Evolutionary conservation across 2,113 vertebrate species (phyloP), one percentile per base, ranked within the genome.

Genomic region (Lethenteron reissneri): DNA sequence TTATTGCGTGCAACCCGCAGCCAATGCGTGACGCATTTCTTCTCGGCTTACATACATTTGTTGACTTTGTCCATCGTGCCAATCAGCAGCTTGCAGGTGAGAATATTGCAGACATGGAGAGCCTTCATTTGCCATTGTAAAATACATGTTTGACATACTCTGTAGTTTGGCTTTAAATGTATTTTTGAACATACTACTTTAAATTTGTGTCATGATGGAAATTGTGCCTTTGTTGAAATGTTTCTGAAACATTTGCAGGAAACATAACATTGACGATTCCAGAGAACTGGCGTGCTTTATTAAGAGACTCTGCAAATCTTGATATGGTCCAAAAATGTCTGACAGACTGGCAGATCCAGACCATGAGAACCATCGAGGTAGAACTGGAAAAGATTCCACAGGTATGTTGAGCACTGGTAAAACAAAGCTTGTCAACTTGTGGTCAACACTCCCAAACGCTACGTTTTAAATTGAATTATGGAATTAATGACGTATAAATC

Each of bases 331-430:
- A 86, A 13, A 72, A 75, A 56, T 87, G 81, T 73, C 82, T 85
- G 71, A 77, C 84, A 73, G 84, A 83, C 75, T 99, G 92, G 94
- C 77, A 87, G 73, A 80, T 78, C 56, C 84, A 89, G 75, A 87
- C 95, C 76, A 83, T 83, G 0, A n/a, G 77, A 17, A 78, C 83
- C 8, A 58, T 91, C 1, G 83, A 87, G 74, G 81, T 80, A 71
- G 83, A 88, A 73, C 77, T 82, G 75, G 77, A 76, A 70, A 97
- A 88, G 75, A 82, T 81, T 10, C 86, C 87, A 8, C 82, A 89
- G 90, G 90, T 95, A 78, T 11, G 2, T 0, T 62, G 11, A 41
- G 41, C 41, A 41, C 41, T 58, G 12, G 2, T 11, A 71, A 15
- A 71, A 5, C 2, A 2, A 9, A 9, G 6, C 11, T 3, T 2